Conservation (phyloP, 2,113 vertebrate species). For the Petroica traversi region DNA sequence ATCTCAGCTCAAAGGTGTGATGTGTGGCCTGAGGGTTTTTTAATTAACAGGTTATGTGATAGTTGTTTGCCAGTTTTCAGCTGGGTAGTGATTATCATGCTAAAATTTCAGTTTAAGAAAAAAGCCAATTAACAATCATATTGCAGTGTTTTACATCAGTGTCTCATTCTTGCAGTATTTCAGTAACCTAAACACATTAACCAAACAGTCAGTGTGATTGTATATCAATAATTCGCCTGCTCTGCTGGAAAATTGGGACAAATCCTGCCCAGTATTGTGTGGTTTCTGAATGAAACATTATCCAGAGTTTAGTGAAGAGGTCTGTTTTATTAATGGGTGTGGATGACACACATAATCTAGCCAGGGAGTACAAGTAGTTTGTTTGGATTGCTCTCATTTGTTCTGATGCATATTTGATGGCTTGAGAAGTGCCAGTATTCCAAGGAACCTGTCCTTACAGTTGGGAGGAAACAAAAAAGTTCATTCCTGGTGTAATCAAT, state of each 20-base stretch:
- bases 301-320: not conserved
- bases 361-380: fast-evolving
- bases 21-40: not conserved
- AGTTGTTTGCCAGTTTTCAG: not conserved
- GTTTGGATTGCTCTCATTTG: not conserved
- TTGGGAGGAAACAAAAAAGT: not conserved
- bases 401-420: not conserved
- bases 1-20: not conserved
- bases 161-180: not conserved
- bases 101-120: not conserved
- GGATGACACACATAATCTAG: not conserved
- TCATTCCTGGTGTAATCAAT: not conserved
- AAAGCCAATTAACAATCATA: not conserved
- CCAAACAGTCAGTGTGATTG: not conserved
- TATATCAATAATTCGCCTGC: not conserved
- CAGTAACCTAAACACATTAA: not conserved
- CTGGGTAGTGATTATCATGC: not conserved
- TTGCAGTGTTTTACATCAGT: not conserved
- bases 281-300: not conserved
- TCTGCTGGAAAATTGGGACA: not conserved
- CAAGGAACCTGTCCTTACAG: not conserved
- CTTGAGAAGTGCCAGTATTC: not conserved
- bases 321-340: not conserved
- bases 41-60: not conserved
- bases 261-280: not conserved